A percentile compares a stretch with the other conserved stretches of the same genome.
These are phyloP conservation scores for Phainopepla nitens DNA, from an alignment of 2,113 vertebrate species.

Conservation along the genomic window DNA sequence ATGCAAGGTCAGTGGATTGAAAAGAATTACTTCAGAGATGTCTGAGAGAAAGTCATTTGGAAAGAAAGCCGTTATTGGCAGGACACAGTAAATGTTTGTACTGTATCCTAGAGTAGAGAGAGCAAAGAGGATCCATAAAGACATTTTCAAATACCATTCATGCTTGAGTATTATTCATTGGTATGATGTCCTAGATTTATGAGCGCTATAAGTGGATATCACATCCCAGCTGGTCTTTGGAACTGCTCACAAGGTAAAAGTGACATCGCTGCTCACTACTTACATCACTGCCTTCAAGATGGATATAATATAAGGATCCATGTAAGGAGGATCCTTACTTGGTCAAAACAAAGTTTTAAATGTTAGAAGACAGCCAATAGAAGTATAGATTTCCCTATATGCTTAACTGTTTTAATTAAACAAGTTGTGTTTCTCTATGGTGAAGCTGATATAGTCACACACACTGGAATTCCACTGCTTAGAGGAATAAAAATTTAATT, in stretches of 20 bases:
- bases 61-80: background rate
- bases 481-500: background rate
- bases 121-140: background rate
- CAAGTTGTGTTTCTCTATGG: background rate
- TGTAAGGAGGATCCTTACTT: background rate
- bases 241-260: background rate
- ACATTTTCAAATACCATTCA: background rate
- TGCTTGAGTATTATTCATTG: background rate
- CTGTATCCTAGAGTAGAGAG: background rate
- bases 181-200: background rate
- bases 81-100: background rate
- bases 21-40: background rate
- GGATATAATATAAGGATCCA: background rate
- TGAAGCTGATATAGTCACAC: background rate
- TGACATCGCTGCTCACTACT: background rate
- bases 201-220: background rate
- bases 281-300: background rate
- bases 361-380: background rate
- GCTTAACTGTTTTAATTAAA: background rate
- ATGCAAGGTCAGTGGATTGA: background rate
- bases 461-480: background rate
- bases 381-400: background rate
- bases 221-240: background rate
- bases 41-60: background rate
- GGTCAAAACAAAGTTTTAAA: background rate